Evolutionary conservation across 2,888 invertebrate genomes (phyloP).

Genomic region (Helicoverpa assulta): DNA sequence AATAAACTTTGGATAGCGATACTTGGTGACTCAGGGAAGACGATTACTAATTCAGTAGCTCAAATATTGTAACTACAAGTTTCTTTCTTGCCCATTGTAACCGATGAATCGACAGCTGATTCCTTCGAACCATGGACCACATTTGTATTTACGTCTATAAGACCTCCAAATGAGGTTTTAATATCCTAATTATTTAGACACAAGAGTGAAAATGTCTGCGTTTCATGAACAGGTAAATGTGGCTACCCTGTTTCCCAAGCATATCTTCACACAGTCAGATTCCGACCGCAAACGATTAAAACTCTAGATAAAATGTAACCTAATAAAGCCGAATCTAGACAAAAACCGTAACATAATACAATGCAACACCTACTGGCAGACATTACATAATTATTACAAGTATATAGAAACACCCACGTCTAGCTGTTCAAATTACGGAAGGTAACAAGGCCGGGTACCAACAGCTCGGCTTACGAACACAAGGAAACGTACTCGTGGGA

Average conservation of each 20-base stretch:
- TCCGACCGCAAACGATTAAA: background rate
- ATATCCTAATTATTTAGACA: no score
- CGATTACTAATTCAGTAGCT: background rate
- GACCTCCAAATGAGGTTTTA: no score
- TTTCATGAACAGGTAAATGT: no score
- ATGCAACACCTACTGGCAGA: constrained; percentile 28
- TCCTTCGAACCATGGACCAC: no score
- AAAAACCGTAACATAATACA: constrained; percentile 1
- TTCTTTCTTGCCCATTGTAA: no score
- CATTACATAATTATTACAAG: constrained; percentile 40
- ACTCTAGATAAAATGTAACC: background rate
- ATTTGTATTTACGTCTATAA: no score
- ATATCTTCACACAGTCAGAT: background rate
- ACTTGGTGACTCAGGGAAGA: background rate
- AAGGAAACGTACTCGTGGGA: constrained; percentile 59
- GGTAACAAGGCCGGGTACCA: constrained; percentile 46
- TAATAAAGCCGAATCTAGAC: constrained; percentile 3
- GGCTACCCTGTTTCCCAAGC: no score
- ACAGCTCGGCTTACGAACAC: constrained; percentile 27
- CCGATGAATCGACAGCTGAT: no score
- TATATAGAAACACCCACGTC: constrained; percentile 41
- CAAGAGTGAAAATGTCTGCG: no score
- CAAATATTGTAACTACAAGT: no score
- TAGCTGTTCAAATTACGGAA: constrained; percentile 51
- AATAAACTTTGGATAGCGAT: constrained; percentile 53